Conservation (phyloP, 2,797 vertebrate species). For the Tapera naevia region DNA sequence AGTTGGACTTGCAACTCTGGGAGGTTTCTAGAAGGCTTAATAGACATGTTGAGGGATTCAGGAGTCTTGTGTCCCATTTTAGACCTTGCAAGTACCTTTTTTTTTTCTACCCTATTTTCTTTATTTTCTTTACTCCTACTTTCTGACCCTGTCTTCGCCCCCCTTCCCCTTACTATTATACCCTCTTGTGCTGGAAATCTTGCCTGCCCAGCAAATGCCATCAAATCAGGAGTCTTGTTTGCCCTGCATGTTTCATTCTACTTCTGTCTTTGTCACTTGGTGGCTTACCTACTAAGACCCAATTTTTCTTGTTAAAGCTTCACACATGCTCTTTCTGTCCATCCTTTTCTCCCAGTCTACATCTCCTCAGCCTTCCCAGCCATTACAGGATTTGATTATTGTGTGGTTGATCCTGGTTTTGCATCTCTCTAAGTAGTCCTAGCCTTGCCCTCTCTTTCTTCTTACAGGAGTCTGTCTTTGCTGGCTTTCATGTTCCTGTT, state of each 20-base stretch:
- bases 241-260: neutral
- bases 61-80: neutral
- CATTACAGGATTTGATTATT: neutral
- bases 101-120: neutral
- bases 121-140: neutral
- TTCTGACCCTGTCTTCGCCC: neutral
- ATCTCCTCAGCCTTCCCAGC: neutral
- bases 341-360: neutral
- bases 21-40: neutral
- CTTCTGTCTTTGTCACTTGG: neutral
- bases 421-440: neutral
- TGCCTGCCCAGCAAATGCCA: neutral
- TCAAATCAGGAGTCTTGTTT: neutral
- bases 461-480: neutral
- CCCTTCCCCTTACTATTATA: neutral
- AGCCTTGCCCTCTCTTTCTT: neutral
- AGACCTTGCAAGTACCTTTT: neutral
- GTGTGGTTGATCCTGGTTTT: neutral
- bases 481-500: neutral
- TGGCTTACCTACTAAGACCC: neutral
- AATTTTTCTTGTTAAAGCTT: neutral
- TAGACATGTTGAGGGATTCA: neutral
- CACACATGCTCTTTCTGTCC: neutral
- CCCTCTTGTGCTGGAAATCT: neutral
- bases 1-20: neutral